Evolutionary conservation across 2,888 invertebrate species (phyloP).

Genomic region (Cancer borealis): DNA sequence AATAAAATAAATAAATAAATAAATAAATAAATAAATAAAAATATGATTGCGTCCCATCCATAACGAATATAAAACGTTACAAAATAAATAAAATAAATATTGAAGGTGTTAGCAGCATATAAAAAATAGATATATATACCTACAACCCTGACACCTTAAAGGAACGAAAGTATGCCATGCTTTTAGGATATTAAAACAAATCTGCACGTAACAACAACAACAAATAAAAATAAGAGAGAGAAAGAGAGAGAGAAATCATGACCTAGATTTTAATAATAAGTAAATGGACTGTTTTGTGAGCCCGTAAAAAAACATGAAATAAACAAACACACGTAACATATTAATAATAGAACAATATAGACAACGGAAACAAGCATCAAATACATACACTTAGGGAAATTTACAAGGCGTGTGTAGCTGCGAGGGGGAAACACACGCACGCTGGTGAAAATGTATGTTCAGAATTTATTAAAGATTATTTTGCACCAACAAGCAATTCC

Average conservation of each 20-base stretch:
- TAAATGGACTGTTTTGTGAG: neutral
- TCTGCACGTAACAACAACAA: neutral
- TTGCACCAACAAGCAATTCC: neutral
- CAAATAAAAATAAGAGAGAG: neutral
- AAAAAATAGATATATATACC: neutral
- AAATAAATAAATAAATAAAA: too few relatives aligned
- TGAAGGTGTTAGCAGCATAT: too few relatives aligned
- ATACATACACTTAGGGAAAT: neutral
- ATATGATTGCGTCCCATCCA: neutral
- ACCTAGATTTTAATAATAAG: neutral
- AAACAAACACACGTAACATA: neutral
- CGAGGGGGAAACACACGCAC: neutral
- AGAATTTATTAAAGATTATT: neutral
- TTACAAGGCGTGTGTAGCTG: neutral
- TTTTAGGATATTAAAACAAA: conserved; percentile 12
- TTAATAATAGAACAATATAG: neutral
- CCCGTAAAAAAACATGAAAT: neutral
- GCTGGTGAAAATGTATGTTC: neutral
- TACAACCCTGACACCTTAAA: neutral
- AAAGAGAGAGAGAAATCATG: neutral
- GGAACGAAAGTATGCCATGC: neutral
- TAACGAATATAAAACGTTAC: neutral
- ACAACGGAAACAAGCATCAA: neutral
- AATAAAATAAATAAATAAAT: too few relatives aligned
- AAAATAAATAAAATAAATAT: neutral